Base-by-base conservation (phyloP, 1,140 invertebrate species). In the Pantala flavescens region DNA sequence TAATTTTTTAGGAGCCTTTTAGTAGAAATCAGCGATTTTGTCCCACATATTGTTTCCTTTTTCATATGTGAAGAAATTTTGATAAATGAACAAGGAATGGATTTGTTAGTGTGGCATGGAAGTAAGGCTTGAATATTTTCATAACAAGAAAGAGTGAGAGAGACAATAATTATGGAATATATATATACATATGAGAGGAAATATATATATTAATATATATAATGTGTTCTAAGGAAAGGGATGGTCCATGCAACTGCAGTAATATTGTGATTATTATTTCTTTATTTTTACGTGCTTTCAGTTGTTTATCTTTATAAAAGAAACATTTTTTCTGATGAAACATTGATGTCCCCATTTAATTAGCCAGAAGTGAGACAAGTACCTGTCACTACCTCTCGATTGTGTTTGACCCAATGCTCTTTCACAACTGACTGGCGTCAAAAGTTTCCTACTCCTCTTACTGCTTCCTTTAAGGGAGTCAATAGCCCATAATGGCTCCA, bases 351-450 rank as follows among this genome's bases (percentile, higher is more conserved):
- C 49, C 49, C 14, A 21, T 16, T 63, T 63, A 16, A 63, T 19
- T 21, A 63, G 16, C 49, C 49, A 63, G n/a, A 36, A 63, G n/a
- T 63, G 49, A 63, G 49, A 63, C 16, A 63, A 19, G 49, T 63
- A 63, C 49, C 49, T 63, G 49, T 63, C 49, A 63, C 49, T 63
- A 63, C 49, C 49, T 63, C 49, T 63, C n/a, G 5, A 63, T 63
- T 63, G 49, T 63, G 49, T 63, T 63, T 63, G 49, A 63, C 49
- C 49, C 49, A 63, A 63, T 63, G 49, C n/a, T 63, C 49, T 63
- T 63, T 63, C 49, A 63, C n/a, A 21, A 63, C n/a, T 3, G 5
- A 19, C n/a, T 63, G 49, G 49, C 49, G 49, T 63, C 49, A 63
- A 63, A 63, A 63, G 49, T 63, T 63, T 63, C 49, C 49, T 63